Conservation (phyloP, 2,888 invertebrate genomes). For the Epinotia demarniana region DNA sequence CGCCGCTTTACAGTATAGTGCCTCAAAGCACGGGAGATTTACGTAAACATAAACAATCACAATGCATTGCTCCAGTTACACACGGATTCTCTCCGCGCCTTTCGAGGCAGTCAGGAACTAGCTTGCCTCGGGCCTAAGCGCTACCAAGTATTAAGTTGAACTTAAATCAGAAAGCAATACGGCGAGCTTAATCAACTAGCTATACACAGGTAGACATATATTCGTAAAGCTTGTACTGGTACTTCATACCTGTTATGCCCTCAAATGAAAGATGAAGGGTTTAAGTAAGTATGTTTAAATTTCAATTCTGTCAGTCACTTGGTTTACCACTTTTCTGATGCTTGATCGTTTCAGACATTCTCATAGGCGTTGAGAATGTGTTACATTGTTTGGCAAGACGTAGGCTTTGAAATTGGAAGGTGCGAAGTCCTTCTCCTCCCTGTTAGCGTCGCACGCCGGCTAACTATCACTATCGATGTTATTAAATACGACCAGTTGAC, state of each 20-base stretch:
- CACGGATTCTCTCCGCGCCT: constrained; percentile 20
- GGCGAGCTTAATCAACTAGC: neutral
- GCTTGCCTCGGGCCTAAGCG: constrained; percentile 24
- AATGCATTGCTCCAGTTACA: constrained; percentile 39
- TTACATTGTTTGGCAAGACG: neutral
- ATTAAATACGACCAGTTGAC: constrained; percentile 67
- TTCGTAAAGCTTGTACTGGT: too few species aligned
- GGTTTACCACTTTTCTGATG: neutral
- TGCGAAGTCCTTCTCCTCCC: constrained; percentile 28
- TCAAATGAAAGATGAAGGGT: too few species aligned
- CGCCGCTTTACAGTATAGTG: constrained; percentile 1
- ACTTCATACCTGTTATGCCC: too few species aligned
- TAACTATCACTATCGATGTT: constrained; percentile 61
- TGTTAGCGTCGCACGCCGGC: neutral
- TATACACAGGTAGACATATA: neutral
- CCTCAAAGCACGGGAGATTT: constrained; percentile 28
- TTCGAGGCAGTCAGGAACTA: constrained; percentile 25
- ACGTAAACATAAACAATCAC: constrained; percentile 40
- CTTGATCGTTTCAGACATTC: neutral
- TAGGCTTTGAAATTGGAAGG: neutral
- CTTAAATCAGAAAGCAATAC: constrained; percentile 14
- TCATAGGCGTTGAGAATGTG: neutral
- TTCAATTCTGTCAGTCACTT: neutral
- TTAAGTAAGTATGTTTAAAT: too few species aligned
- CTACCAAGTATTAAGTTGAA: constrained; percentile 21